A percentile compares a stretch with the other conserved stretches of the same genome.
phyloP scores from a whole-genome alignment of 2,888 invertebrate genomes.

The Melanotus villosus region DNA sequence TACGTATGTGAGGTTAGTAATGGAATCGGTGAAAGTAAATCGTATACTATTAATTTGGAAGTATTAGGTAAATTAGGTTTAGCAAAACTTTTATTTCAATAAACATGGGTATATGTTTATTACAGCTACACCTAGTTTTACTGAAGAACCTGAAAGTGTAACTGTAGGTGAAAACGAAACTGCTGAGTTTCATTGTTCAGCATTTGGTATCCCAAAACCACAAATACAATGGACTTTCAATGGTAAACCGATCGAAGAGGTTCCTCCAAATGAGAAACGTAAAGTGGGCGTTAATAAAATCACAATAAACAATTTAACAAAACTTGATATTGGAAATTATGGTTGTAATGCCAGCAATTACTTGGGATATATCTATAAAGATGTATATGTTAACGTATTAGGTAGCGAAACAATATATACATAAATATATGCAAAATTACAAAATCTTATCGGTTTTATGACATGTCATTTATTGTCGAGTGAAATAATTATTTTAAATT shows the following conservation, averaged over 20 bases:
- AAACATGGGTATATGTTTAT: too few relatives aligned
- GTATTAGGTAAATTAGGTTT: conserved; percentile 72
- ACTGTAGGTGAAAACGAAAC: conserved; percentile 81
- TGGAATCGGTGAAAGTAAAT: conserved; percentile 87
- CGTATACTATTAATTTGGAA: conserved; percentile 86
- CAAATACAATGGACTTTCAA: conserved; percentile 97
- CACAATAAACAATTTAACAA: conserved; percentile 83
- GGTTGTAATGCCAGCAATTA: conserved; percentile 99
- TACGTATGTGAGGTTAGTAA: conserved; percentile 96
- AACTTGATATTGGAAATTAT: conserved; percentile 95
- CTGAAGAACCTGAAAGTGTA: conserved; percentile 69
- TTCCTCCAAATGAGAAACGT: not conserved
- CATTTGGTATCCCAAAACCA: conserved; percentile 91
- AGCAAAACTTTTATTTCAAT: too few relatives aligned
- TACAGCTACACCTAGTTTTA: conserved; percentile 89
- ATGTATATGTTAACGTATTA: conserved; percentile 96
- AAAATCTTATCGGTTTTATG: too few relatives aligned
- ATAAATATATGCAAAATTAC: too few relatives aligned
- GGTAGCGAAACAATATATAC: conserved; percentile 68
- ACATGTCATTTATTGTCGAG: too few relatives aligned
- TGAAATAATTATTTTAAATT: too few relatives aligned
- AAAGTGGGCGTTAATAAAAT: conserved; percentile 75
- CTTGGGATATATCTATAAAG: conserved; percentile 97
- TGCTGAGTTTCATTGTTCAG: conserved; percentile 88
- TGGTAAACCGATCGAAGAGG: conserved; percentile 82